phyloP scores from a whole-genome alignment of 2,797 vertebrate species.

The Channallabes apus region DNA sequence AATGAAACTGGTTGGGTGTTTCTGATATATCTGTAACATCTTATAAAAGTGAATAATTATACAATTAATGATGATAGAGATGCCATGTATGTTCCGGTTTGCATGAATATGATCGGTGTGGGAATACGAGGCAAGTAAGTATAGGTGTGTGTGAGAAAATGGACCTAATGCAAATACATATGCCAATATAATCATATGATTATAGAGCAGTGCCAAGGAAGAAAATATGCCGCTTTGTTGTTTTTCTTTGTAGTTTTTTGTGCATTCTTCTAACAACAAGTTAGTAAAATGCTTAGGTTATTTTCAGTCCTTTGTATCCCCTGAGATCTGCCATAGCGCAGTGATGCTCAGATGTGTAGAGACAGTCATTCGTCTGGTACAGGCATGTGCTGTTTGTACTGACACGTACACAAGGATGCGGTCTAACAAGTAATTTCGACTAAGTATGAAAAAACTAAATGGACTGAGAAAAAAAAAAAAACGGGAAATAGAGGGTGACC shows the following conservation, averaged over 20 bases:
- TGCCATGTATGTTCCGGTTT: not conserved
- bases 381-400: not conserved
- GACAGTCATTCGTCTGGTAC: slow-evolving; percentile 17
- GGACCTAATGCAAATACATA: slow-evolving; percentile 18
- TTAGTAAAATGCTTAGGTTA: slow-evolving; percentile 26
- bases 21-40: not conserved
- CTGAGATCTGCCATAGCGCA: slow-evolving; percentile 15
- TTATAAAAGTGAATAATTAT: not conserved
- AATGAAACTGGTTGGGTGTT: not conserved
- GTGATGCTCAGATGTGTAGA: slow-evolving; percentile 26
- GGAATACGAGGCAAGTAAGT: not conserved
- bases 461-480: not conserved
- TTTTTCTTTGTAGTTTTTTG: slow-evolving; percentile 35
- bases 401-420: not conserved
- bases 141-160: not conserved
- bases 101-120: not conserved
- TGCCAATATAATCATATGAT: slow-evolving; percentile 29
- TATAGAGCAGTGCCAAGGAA: slow-evolving; percentile 38
- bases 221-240: slow-evolving; percentile 42
- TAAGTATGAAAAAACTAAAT: not conserved
- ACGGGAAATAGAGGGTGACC: not conserved
- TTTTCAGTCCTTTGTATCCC: not conserved
- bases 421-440: not conserved
- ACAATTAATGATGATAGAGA: not conserved
- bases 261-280: slow-evolving; percentile 37